Evolutionary conservation across 2,888 invertebrate genomes (phyloP).

Genomic region (Elegia similella): DNA sequence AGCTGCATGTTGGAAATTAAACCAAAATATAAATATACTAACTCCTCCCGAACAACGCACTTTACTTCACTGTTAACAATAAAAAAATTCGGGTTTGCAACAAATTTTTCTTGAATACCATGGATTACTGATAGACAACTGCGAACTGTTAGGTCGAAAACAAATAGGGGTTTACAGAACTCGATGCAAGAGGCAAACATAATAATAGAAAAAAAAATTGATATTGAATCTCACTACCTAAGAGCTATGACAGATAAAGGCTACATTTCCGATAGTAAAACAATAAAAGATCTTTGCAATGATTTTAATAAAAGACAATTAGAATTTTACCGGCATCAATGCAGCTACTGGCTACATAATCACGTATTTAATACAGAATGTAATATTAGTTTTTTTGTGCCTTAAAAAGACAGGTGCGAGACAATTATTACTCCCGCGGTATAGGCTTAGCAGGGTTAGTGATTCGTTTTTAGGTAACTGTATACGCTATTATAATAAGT

Average conservation of each 20-base stretch:
- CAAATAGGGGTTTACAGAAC: conserved; percentile 17
- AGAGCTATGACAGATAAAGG: conserved; percentile 20
- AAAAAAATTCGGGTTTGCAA: conserved; percentile 28
- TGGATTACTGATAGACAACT: conserved; percentile 25
- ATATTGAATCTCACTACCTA: conserved; percentile 25
- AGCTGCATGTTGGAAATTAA: conserved; percentile 25
- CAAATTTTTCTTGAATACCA: conserved; percentile 25
- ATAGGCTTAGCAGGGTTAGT: too few relatives aligned
- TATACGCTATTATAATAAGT: too few relatives aligned
- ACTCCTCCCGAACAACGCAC: conserved; percentile 29
- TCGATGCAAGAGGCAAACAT: conserved; percentile 21
- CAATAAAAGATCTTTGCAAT: too few relatives aligned
- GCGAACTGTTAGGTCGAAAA: conserved; percentile 26
- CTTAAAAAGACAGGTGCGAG: too few relatives aligned
- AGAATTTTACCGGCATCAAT: conserved; percentile 12
- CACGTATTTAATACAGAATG: conserved; percentile 27
- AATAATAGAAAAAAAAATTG: conserved; percentile 20
- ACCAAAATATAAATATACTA: conserved; percentile 19
- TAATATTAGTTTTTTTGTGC: conserved; percentile 29
- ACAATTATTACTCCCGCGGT: too few relatives aligned
- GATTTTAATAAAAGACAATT: conserved; percentile 20
- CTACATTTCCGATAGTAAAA: conserved; percentile 20
- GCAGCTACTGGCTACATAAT: conserved; percentile 23
- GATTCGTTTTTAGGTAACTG: too few relatives aligned
- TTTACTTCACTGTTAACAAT: conserved; percentile 27